Conservation (phyloP, 1,140 invertebrate species). For the Pygmarrhopalites habei region DNA sequence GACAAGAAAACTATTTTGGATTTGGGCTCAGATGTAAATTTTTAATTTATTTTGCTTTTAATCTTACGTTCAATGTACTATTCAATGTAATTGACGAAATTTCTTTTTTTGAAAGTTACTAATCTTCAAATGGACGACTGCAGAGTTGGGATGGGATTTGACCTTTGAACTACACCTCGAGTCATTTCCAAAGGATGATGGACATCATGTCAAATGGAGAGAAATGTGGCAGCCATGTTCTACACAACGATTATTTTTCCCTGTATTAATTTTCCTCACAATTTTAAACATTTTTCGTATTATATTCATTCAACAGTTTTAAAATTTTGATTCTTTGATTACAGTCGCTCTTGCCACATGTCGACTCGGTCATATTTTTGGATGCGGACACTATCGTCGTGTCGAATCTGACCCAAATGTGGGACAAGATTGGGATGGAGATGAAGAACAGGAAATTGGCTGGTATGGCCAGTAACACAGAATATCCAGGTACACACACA, state of each 20-base stretch:
- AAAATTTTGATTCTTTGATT: no score
- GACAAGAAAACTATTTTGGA: no score
- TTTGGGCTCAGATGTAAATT: no score
- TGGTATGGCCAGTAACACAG: constrained; percentile 75
- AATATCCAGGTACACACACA: no score
- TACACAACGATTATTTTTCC: constrained; percentile 81
- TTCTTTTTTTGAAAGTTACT: constrained; percentile 12
- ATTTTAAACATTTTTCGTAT: constrained; percentile 19
- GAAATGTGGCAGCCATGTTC: constrained; percentile 88
- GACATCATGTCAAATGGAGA: constrained; percentile 65
- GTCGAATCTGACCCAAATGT: constrained; percentile 69
- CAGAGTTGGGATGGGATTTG: constrained; percentile 55
- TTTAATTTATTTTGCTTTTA: no score
- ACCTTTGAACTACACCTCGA: constrained; percentile 65
- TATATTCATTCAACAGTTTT: constrained; percentile 16
- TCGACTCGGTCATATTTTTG: constrained; percentile 81
- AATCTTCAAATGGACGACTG: constrained; percentile 59
- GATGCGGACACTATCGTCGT: constrained; percentile 88
- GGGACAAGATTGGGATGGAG: constrained; percentile 63
- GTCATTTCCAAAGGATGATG: constrained; percentile 69
- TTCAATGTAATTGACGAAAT: no score
- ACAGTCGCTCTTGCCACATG: constrained; percentile 65
- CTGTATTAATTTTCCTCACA: constrained; percentile 54
- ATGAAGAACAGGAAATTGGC: constrained; percentile 85
- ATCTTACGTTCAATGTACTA: no score